Base-by-base conservation (phyloP, 2,797 vertebrate genomes). In the Pseudopleuronectes americanus region DNA sequence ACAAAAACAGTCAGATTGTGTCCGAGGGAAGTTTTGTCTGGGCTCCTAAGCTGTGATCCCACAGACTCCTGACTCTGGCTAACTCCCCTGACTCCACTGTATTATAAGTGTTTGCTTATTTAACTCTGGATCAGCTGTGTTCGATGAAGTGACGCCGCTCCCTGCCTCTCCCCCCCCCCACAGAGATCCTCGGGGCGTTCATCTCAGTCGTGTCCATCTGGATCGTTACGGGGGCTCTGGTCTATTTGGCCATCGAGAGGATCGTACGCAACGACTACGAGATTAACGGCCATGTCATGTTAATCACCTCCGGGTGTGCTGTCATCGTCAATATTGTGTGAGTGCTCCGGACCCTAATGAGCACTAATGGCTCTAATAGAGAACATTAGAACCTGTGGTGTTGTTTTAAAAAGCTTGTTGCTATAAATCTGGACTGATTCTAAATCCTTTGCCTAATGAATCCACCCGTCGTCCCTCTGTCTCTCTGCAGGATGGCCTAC, bases 181-280 rank as follows among this genome's bases (percentile, higher is more conserved):
- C 57, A 60, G 98, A 99, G 91, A 98, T 96, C 3, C 92, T 99
- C 56, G 97, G 98, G 1, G 97, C 97, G 0, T 81, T 99, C 87
- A 91, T 96, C 76, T 99, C 98, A 0, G 96, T 97, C 76, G 87
- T 98, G 55, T 99, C 98, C 74, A 98, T 99, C 88, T 99, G 98
- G 98, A 94, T 96, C 0, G 97, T 99, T 51, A 99, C 97, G 0
- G 97, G 93, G 0, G 94, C 92, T 45, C 93, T 99, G 14, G 94
- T 99, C 57, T 99, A 99, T 72, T 93, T 99, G 78, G 98, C 97
- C 14, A 92, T 96, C 0, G 92, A 96, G 71, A 96, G 98, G 80
- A 96, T 99, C 41, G 79, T 97, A 77, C 95, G 93, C 83, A 95
- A 96, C 0, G 96, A 99, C 92, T 99, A 97, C 1, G 97, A 99